These are phyloP conservation scores for Thamnophis elegans DNA, from an alignment of 2,797 vertebrate species.

Conservation along the genomic window DNA sequence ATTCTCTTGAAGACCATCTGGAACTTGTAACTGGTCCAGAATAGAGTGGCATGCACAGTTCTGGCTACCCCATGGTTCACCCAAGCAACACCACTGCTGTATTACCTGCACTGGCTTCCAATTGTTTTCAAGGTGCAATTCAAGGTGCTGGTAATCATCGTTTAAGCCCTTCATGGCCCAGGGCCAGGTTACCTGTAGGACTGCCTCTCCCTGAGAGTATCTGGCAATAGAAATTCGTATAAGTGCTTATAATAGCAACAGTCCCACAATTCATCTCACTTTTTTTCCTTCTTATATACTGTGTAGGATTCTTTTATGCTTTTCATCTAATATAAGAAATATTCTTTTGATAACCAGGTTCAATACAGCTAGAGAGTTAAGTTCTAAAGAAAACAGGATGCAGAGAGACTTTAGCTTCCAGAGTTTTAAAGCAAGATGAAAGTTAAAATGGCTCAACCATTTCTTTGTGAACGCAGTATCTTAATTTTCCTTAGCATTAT, in stretches of 20 bases:
- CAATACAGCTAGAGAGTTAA: background rate
- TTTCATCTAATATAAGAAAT: background rate
- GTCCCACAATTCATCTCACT: background rate
- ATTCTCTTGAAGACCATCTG: background rate
- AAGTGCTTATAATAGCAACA: background rate
- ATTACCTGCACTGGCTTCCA: background rate
- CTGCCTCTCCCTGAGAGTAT: background rate
- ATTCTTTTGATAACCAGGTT: background rate
- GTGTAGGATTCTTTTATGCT: background rate
- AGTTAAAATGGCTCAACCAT: background rate
- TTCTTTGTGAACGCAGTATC: background rate
- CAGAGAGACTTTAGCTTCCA: background rate
- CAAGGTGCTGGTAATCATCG: background rate
- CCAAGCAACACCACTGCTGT: background rate
- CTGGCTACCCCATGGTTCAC: background rate
- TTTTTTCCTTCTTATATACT: background rate
- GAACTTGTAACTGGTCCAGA: background rate
- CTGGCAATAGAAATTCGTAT: slow-evolving; percentile 8
- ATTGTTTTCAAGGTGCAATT: background rate
- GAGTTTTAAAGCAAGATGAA: background rate
- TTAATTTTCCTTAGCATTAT: background rate
- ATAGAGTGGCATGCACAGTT: background rate
- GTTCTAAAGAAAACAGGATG: background rate
- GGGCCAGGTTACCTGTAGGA: background rate
- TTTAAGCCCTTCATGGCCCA: background rate